Evolutionary conservation across 2,888 invertebrate species (phyloP).

Genomic region (Volucella inanis): DNA sequence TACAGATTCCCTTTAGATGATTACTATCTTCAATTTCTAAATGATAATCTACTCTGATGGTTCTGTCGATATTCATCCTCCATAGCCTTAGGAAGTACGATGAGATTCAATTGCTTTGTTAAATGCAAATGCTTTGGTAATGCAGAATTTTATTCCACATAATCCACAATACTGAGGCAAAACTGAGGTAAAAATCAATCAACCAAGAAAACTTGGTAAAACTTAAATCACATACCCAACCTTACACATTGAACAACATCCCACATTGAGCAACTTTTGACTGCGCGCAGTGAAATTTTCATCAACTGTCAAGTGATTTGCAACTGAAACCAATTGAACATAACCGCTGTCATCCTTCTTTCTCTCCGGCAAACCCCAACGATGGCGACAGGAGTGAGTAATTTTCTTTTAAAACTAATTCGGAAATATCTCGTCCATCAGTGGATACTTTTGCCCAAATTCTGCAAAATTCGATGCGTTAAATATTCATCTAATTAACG

Average conservation of each 20-base stretch:
- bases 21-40: no score
- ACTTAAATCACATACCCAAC: no score
- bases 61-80: no score
- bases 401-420: constrained; percentile 77
- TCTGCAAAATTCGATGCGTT: not conserved
- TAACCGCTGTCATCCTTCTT: constrained; percentile 77
- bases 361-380: constrained; percentile 84
- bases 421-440: constrained; percentile 78
- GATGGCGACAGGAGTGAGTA: constrained; percentile 90
- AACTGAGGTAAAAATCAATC: no score
- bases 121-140: no score
- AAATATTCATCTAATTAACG: constrained; percentile 56
- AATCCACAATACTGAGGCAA: no score
- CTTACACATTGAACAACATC: constrained; percentile 12
- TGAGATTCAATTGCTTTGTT: no score
- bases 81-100: no score
- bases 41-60: no score
- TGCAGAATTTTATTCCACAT: no score
- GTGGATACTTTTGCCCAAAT: constrained; percentile 28
- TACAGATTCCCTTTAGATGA: no score
- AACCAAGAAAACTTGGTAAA: no score
- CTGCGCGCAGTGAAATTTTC: constrained; percentile 2
- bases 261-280: constrained; percentile 27
- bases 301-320: constrained; percentile 60
- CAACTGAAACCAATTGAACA: constrained; percentile 53